Conservation (phyloP, 2,888 invertebrate genomes). For the Carterocephalus palaemon region DNA sequence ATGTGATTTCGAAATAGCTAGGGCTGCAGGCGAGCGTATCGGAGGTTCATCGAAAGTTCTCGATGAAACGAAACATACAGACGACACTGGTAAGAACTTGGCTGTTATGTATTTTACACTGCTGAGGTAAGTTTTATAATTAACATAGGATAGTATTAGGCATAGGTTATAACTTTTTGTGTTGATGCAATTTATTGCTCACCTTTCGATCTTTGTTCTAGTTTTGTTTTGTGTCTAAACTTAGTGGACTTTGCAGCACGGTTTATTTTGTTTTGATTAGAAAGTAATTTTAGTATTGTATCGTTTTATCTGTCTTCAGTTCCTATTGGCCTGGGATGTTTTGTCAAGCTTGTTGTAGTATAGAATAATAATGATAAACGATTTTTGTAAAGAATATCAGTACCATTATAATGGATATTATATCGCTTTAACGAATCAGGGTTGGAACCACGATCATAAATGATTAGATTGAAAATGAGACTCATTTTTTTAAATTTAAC, state of each 20-base stretch:
- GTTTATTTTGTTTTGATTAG: constrained; percentile 39
- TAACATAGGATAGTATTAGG: constrained; percentile 65
- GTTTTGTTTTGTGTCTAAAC: constrained; percentile 33
- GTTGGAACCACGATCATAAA: constrained; percentile 71
- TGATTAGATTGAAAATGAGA: constrained; percentile 48
- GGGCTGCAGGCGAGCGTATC: constrained; percentile 13
- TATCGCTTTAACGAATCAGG: constrained; percentile 77
- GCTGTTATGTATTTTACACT: constrained; percentile 52
- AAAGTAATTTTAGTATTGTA: constrained; percentile 40
- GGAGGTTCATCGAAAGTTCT: constrained; percentile 16
- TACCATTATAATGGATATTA: constrained; percentile 57
- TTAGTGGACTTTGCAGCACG: constrained; percentile 49
- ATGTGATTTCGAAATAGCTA: constrained; percentile 13
- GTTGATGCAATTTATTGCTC: constrained; percentile 37
- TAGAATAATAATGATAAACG: constrained; percentile 46
- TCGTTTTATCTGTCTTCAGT: constrained; percentile 57
- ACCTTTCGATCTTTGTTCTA: constrained; percentile 36
- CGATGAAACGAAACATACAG: constrained; percentile 23
- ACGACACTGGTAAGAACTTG: constrained; percentile 40
- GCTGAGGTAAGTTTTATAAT: constrained; percentile 61
- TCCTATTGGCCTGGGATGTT: constrained; percentile 74
- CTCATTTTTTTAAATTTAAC: constrained; percentile 41
- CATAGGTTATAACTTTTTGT: constrained; percentile 49
- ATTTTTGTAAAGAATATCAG: constrained; percentile 50
- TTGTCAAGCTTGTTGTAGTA: constrained; percentile 65